These are phyloP conservation scores for Poeciliopsis presidionis DNA, from an alignment of 2,797 vertebrate species.

Conservation along the genomic window DNA sequence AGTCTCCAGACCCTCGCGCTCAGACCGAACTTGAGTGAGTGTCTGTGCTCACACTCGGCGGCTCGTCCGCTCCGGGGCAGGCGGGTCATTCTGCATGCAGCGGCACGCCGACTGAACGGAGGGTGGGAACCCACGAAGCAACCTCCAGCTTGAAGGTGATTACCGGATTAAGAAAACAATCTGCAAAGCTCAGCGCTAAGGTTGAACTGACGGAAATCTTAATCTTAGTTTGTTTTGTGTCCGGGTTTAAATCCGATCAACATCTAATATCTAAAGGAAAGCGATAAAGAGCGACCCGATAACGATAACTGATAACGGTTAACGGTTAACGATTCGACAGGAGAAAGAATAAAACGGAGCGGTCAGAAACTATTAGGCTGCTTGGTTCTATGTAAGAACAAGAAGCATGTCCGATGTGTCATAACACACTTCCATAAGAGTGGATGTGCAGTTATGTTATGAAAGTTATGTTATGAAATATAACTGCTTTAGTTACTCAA, in stretches of 20 bases:
- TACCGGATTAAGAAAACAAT: neutral
- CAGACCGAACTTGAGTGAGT: no score
- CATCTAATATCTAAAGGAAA: neutral
- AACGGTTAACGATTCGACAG: neutral
- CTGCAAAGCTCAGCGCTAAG: neutral
- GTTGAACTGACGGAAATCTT: neutral
- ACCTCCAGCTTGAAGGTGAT: neutral
- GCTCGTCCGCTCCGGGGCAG: neutral
- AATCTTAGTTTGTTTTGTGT: neutral
- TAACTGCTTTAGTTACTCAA: conserved; percentile 25
- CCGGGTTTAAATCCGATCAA: neutral
- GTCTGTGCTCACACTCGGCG: neutral
- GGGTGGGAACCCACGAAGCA: neutral
- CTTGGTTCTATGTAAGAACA: neutral
- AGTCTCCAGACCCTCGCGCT: neutral
- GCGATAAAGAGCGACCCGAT: neutral
- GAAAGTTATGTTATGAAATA: no score
- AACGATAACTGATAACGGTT: neutral
- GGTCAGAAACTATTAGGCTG: neutral
- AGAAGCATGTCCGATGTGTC: neutral
- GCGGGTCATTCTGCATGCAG: conserved; percentile 6
- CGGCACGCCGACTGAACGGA: neutral
- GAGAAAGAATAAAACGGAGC: neutral
- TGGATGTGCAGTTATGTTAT: no score
- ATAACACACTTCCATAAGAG: no score